Percentiles rank a stretch among this genome's conserved stretches.
phyloP scores from a whole-genome alignment of 2,888 invertebrate species.

The Campoplex capitator region DNA sequence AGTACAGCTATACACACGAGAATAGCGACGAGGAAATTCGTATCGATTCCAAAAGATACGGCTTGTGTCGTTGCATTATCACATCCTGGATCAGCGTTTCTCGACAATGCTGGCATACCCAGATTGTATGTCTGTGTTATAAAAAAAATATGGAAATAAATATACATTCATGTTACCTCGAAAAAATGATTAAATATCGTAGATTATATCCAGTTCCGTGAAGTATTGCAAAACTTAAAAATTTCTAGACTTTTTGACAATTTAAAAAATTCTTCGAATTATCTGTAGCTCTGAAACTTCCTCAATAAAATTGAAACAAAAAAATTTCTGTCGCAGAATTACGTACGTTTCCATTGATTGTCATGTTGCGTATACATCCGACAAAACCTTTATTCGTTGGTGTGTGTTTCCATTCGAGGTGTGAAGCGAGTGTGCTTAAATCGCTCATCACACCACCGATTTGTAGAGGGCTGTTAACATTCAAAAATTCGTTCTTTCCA shows the following conservation, averaged over 20 bases:
- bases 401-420: slow-evolving; percentile 89
- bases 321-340: neutral
- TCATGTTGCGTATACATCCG: slow-evolving; percentile 96
- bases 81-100: slow-evolving; percentile 91
- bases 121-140: slow-evolving; percentile 92
- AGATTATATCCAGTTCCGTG: neutral
- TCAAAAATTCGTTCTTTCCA: slow-evolving; percentile 91
- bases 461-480: slow-evolving; percentile 95
- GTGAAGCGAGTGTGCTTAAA: slow-evolving; percentile 87
- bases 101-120: slow-evolving; percentile 91
- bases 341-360: slow-evolving; percentile 91
- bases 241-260: neutral
- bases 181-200: neutral
- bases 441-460: slow-evolving; percentile 91
- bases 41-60: slow-evolving; percentile 93
- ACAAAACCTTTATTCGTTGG: slow-evolving; percentile 91
- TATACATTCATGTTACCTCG: neutral
- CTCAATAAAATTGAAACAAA: neutral
- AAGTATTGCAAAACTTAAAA: neutral
- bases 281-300: neutral
- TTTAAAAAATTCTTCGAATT: neutral
- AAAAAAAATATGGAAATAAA: neutral
- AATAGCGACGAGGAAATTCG: slow-evolving; percentile 95
- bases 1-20: slow-evolving; percentile 94
- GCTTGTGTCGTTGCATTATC: slow-evolving; percentile 90